Base-by-base conservation (phyloP, 2,797 vertebrate species). In the Helostoma temminkii region DNA sequence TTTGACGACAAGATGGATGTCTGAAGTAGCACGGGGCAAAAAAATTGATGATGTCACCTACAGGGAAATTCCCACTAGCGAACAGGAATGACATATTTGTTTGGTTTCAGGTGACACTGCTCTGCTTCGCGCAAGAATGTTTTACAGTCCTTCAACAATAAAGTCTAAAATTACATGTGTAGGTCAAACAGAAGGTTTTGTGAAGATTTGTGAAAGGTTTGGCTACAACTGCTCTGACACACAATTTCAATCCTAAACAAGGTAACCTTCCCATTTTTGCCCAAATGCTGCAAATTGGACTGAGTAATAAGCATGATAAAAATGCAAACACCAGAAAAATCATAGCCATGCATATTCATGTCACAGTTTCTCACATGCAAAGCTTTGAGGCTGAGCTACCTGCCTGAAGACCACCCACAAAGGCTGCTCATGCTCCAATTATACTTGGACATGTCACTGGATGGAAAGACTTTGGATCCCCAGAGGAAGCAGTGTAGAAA, bases 391-490 rank as follows among this genome's bases (percentile, higher is more conserved):
- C 66, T 68, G 61, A 45, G 39, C 61, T 42, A 69, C 67, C 66
- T 78, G 25, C 30, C 30, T 32, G 7, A 32, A 32, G 41, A 30
- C 45, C 63, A 48, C 54, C 54, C 70, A 28, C 41, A 34, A 49
- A 71, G 62, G n/a, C 36, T 57, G 60, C 61, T 32, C 61, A 71
- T 49, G 67, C 71, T 80, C 60, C 61, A 89, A 55, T 84, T 84
- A 87, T 59, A 19, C 64, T 49, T 67, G 59, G 47, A 86, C 41
- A 54, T 42, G 39, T 61, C 50, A 26, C 65, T 53, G 60, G 71
- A 81, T 68, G 84, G 85, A 91, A 85, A 81, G 42, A 62, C 61
- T 55, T 81, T 71, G 80, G 66, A 71, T 60, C 49, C 75, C 68
- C 28, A 60, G 72, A 66, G 65, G 62, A 85, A 86, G 83, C 22